Evolutionary conservation across 2,888 invertebrate genomes (phyloP).

Genomic region (Ormyrus rosae): DNA sequence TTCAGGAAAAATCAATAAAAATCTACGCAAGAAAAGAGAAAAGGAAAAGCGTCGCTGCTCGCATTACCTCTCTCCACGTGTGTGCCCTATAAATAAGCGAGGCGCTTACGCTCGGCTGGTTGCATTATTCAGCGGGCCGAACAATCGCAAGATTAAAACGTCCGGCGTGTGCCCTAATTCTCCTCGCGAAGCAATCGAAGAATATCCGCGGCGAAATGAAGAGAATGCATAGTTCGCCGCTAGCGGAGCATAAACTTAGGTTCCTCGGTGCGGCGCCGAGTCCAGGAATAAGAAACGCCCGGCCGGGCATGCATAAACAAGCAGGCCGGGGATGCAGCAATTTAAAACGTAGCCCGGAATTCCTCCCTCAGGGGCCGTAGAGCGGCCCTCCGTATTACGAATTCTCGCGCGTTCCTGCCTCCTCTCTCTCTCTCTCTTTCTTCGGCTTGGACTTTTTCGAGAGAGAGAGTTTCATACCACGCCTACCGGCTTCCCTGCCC

Average conservation of each 20-base stretch:
- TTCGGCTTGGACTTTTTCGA: not conserved
- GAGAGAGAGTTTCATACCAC: too few relatives aligned
- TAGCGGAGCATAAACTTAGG: slow-evolving; percentile 73
- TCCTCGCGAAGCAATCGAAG: not conserved
- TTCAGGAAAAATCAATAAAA: too few relatives aligned
- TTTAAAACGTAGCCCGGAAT: slow-evolving; percentile 76
- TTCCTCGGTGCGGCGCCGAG: slow-evolving; percentile 60
- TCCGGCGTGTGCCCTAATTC: slow-evolving; percentile 49
- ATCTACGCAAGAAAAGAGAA: too few relatives aligned
- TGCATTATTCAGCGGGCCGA: slow-evolving; percentile 48
- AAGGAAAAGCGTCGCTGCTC: too few relatives aligned
- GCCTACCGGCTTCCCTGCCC: too few relatives aligned
- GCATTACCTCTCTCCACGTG: not conserved
- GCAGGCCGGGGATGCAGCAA: slow-evolving; percentile 76
- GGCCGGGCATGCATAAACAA: slow-evolving; percentile 75
- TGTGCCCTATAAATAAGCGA: slow-evolving; percentile 39
- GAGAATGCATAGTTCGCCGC: slow-evolving; percentile 73
- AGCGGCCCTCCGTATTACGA: slow-evolving; percentile 75
- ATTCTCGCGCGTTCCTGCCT: slow-evolving; percentile 66
- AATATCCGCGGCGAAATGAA: slow-evolving; percentile 58
- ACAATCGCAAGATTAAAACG: slow-evolving; percentile 54
- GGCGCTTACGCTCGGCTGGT: slow-evolving; percentile 4
- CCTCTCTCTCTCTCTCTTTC: slow-evolving; percentile 42
- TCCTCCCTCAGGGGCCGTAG: slow-evolving; percentile 75
- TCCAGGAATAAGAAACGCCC: slow-evolving; percentile 76